Percentiles rank a stretch among this genome's conserved stretches.
phyloP scores from a whole-genome alignment of 2,888 invertebrate genomes.

The Dicranocentrus wangi region DNA sequence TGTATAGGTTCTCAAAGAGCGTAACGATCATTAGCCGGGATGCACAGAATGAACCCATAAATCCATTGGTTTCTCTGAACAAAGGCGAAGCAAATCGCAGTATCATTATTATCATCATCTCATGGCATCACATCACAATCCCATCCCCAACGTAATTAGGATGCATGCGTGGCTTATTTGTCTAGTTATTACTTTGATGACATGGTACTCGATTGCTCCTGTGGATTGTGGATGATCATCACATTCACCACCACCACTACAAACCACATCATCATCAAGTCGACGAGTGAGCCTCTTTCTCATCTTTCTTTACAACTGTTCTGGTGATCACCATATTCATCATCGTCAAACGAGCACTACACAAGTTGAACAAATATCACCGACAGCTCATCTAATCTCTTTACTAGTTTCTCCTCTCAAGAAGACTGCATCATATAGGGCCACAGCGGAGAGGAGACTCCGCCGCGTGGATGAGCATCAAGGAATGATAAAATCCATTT shows the following conservation, averaged over 20 bases:
- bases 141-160: conserved; percentile 54
- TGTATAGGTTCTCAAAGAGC: background rate
- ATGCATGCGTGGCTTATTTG: conserved; percentile 63
- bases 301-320: conserved; percentile 23
- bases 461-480: too few species aligned
- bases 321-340: conserved; percentile 53
- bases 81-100: background rate
- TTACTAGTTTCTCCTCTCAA: conserved; percentile 25
- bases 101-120: conserved; percentile 31
- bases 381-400: conserved; percentile 41
- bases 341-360: conserved; percentile 25
- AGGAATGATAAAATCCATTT: too few species aligned
- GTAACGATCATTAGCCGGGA: too few species aligned
- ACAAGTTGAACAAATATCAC: conserved; percentile 40
- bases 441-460: too few species aligned
- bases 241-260: conserved; percentile 47
- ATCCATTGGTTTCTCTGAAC: background rate
- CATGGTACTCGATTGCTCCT: conserved; percentile 62
- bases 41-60: too few species aligned
- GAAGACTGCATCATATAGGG: too few species aligned
- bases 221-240: conserved; percentile 55
- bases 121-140: conserved; percentile 33
- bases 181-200: conserved; percentile 63
- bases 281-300: conserved; percentile 20
- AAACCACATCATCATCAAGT: conserved; percentile 45